phyloP scores from a whole-genome alignment of 2,888 invertebrate genomes.

The Eilema depressum region DNA sequence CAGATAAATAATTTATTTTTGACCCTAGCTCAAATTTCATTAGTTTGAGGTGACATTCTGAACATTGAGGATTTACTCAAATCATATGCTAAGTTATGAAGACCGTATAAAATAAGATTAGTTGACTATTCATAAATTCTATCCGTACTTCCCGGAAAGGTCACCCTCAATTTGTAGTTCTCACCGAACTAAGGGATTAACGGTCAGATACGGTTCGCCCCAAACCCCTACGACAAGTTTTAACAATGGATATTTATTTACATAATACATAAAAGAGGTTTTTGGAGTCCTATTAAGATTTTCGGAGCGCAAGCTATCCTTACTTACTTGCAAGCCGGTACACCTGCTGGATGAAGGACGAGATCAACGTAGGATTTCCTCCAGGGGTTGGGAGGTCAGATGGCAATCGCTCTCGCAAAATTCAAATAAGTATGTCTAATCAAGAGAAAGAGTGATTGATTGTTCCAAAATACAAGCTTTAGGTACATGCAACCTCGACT shows the following conservation, averaged over 20 bases:
- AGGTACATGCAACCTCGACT: too few relatives aligned
- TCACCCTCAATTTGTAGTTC: conserved; percentile 35
- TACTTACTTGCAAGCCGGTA: too few relatives aligned
- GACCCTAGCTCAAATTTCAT: not conserved
- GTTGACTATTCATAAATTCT: conserved; percentile 35
- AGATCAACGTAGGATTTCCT: too few relatives aligned
- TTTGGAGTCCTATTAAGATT: too few relatives aligned
- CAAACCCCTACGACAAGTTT: conserved; percentile 22
- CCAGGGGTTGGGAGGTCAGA: too few relatives aligned
- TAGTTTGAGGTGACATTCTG: conserved; percentile 8
- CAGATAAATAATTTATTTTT: not conserved
- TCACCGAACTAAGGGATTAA: conserved; percentile 33
- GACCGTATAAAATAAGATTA: conserved; percentile 31
- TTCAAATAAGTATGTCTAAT: too few relatives aligned
- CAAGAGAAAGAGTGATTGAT: too few relatives aligned
- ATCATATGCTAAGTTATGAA: conserved; percentile 26
- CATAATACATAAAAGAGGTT: conserved; percentile 15
- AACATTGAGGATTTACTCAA: conserved; percentile 9
- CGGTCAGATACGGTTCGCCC: conserved; percentile 34
- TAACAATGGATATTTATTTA: conserved; percentile 36
- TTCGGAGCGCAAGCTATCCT: too few relatives aligned
- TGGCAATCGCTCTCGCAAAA: too few relatives aligned
- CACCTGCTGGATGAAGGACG: too few relatives aligned
- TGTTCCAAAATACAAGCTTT: too few relatives aligned
- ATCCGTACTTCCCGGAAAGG: conserved; percentile 43